Evolutionary conservation across 2,113 vertebrate genomes (phyloP).

Genomic region (Jacana jacana): DNA sequence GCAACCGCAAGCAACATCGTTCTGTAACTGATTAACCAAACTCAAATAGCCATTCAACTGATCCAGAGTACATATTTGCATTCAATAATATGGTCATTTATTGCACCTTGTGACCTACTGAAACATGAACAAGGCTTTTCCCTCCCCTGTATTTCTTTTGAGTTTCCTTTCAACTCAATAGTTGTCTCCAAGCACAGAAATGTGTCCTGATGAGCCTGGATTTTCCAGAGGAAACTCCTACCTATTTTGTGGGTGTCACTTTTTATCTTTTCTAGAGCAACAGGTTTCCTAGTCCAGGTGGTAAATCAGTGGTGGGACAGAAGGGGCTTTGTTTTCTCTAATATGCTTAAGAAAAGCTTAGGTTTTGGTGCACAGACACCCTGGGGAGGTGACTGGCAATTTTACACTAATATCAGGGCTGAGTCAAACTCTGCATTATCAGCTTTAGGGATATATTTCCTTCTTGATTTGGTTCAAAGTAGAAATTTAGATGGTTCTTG

Average conservation of each 20-base stretch:
- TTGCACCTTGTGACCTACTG: not conserved
- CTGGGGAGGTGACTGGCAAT: not conserved
- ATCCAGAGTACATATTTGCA: slow-evolving; percentile 34
- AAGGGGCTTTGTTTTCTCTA: not conserved
- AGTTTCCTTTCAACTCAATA: not conserved
- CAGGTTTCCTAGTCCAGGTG: not conserved
- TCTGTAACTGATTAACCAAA: slow-evolving; percentile 28
- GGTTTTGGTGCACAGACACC: not conserved
- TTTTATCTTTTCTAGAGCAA: not conserved
- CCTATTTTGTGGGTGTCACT: not conserved
- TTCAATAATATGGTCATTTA: not conserved
- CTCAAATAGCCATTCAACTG: not conserved
- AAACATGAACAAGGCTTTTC: not conserved
- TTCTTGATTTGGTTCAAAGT: not conserved
- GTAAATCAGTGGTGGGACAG: not conserved
- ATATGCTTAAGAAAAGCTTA: not conserved
- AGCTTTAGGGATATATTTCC: not conserved
- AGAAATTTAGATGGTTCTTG: not conserved
- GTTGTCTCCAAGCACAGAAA: not conserved
- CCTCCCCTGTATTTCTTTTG: not conserved
- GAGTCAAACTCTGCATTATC: not conserved
- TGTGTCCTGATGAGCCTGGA: not conserved
- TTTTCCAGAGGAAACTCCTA: not conserved
- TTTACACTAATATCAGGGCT: not conserved
- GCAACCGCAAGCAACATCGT: not conserved